Percentiles rank a stretch among this genome's conserved stretches.
phyloP scores from a whole-genome alignment of 2,888 invertebrate genomes.

The Polydrusus tereticollis region DNA sequence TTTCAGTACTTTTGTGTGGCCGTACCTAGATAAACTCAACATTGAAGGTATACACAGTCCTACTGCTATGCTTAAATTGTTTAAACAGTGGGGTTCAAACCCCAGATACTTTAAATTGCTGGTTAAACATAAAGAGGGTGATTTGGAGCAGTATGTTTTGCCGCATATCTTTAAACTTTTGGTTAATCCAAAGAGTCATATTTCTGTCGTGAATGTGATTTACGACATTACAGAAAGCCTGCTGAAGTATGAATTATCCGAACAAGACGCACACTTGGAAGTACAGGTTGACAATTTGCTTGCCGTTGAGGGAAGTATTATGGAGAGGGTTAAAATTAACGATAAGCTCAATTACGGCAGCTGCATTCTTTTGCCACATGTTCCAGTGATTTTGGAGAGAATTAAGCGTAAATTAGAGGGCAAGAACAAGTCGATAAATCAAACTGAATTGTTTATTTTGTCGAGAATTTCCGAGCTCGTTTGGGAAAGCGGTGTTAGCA shows the following conservation, averaged over 20 bases:
- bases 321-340: slow-evolving; percentile 59
- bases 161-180: slow-evolving; percentile 79
- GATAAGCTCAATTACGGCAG: slow-evolving; percentile 79
- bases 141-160: slow-evolving; percentile 71
- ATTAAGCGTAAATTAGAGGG: slow-evolving; percentile 76
- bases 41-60: slow-evolving; percentile 87
- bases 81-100: slow-evolving; percentile 84
- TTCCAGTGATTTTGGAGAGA: slow-evolving; percentile 77
- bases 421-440: slow-evolving; percentile 74
- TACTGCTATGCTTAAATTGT: slow-evolving; percentile 84
- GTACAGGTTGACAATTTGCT: slow-evolving; percentile 66
- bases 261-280: slow-evolving; percentile 59
- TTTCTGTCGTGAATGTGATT: slow-evolving; percentile 76
- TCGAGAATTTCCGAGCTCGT: slow-evolving; percentile 83
- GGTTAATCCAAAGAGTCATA: slow-evolving; percentile 76
- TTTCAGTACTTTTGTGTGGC: slow-evolving; percentile 86
- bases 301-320: slow-evolving; percentile 59
- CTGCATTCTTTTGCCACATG: slow-evolving; percentile 79
- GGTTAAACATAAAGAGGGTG: slow-evolving; percentile 70
- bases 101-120: slow-evolving; percentile 82
- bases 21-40: slow-evolving; percentile 80
- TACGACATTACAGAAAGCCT: slow-evolving; percentile 83
- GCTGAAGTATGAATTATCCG: slow-evolving; percentile 74
- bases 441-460: slow-evolving; percentile 79
- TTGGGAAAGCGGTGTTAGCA: slow-evolving; percentile 76